Conservation (phyloP, 2,888 invertebrate species). For the Leptogaster cylindrica region DNA sequence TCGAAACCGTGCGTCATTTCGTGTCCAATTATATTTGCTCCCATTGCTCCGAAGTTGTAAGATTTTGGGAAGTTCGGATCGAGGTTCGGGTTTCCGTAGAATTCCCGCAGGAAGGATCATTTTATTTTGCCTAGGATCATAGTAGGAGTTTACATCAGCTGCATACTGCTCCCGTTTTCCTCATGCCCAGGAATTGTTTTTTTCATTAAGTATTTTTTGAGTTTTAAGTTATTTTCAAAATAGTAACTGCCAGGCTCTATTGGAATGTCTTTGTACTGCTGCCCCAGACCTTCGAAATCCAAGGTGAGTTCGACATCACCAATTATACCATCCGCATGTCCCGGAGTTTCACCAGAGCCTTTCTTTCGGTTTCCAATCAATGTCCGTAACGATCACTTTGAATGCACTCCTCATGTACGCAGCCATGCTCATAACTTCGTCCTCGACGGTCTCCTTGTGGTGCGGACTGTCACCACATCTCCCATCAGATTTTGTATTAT, state of each 20-base stretch:
- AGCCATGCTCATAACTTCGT: slow-evolving; percentile 10
- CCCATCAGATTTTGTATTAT: not conserved
- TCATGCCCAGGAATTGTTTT: too few species aligned
- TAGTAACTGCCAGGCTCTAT: not conserved
- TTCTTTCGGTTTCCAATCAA: slow-evolving; percentile 13
- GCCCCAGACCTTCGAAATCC: slow-evolving; percentile 10
- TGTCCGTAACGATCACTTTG: slow-evolving; percentile 10
- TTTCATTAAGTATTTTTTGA: not conserved
- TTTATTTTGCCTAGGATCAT: too few species aligned
- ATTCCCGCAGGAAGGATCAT: too few species aligned
- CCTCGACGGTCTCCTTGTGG: not conserved
- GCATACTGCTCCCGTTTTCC: too few species aligned
- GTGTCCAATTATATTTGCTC: too few species aligned
- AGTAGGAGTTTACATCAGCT: too few species aligned
- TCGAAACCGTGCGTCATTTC: too few species aligned
- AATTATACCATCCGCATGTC: slow-evolving; percentile 8
- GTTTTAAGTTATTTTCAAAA: slow-evolving; percentile 6
- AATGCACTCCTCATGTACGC: slow-evolving; percentile 22
- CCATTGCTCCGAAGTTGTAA: too few species aligned
- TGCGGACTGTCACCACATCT: slow-evolving; percentile 2
- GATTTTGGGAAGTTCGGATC: too few species aligned
- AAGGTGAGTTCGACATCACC: slow-evolving; percentile 15
- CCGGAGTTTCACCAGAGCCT: slow-evolving; percentile 1
- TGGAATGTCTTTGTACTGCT: slow-evolving; percentile 1
- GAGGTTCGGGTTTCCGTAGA: too few species aligned